Conservation (phyloP, 2,113 vertebrate genomes). For the Gallinago paraguaiae region DNA sequence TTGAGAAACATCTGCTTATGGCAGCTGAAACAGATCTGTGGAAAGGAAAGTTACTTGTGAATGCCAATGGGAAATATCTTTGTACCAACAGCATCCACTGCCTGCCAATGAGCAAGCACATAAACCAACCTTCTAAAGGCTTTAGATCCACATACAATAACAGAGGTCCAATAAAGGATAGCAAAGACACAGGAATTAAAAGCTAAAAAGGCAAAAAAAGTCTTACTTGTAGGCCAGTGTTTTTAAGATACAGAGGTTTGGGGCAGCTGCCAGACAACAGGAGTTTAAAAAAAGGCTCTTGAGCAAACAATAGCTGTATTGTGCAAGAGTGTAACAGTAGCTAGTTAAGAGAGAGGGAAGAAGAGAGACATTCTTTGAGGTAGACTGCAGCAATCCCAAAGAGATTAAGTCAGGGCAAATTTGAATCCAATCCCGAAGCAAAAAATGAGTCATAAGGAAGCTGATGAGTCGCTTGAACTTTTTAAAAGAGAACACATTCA, state of each 20-base stretch:
- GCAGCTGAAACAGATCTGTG: constrained; percentile 70
- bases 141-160: constrained; percentile 24
- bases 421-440: constrained; percentile 63
- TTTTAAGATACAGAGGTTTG: constrained; percentile 57
- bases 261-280: constrained; percentile 53
- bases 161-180: constrained; percentile 6
- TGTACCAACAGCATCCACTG: background rate
- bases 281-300: constrained; percentile 57
- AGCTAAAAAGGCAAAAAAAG: constrained; percentile 34
- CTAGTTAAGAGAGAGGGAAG: constrained; percentile 51
- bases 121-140: constrained; percentile 15
- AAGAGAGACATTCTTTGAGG: constrained; percentile 68
- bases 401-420: constrained; percentile 61
- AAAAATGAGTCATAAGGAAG: constrained; percentile 64
- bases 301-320: constrained; percentile 60
- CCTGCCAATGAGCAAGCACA: background rate
- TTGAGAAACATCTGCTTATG: constrained; percentile 64
- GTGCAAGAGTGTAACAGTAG: constrained; percentile 60
- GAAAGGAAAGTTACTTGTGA: constrained; percentile 15
- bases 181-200: constrained; percentile 14
- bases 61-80: constrained; percentile 27
- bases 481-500: constrained; percentile 35
- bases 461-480: constrained; percentile 61
- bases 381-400: constrained; percentile 52
- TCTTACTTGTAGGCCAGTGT: constrained; percentile 22